Evolutionary conservation across 2,113 vertebrate species (phyloP), one percentile per base, ranked within the genome.

Genomic region (Corydoras maculifer): DNA sequence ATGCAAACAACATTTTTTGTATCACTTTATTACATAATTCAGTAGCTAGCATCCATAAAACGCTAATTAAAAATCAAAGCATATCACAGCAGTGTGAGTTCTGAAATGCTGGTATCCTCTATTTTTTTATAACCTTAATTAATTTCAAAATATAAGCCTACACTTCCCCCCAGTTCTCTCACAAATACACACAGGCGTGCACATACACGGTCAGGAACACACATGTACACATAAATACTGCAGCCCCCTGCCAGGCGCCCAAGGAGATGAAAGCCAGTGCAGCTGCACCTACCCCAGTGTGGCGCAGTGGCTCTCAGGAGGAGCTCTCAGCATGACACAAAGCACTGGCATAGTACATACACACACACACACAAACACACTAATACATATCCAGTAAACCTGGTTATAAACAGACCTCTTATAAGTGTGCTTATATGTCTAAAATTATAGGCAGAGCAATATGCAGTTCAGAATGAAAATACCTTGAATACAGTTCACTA

Each of bases 251-350:
- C 61, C 9, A 43, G 64, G 73, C 13, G 65, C 78, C 78, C 82
- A 74, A 83, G 75, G 79, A 82, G 81, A 85, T 87, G 76, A 87
- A 87, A 84, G 82, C 65, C 75, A 83, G 70, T 65, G 71, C 68
- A 69, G 75, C 82, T 83, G 75, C 65, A 81, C 77, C 81, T 77
- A 75, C 81, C 76, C 81, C 76, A 70, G 77, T 66, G 79, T 80
- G 81, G 79, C 80, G 79, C 80, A 75, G 77, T 75, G 78, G 66
- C 74, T 79, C 79, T 76, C 75, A 80, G 73, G 73, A 78, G 83
- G 73, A 77, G 68, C 77, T 81, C 82, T 76, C 62, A 25, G 72
- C 76, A 69, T 54, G 80, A 80, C 72, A 80, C 68, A 79, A 71
- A 79, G 74, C 77, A 75, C 49, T 59, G 54, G 69, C 30, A 50